Conservation (phyloP, 2,888 invertebrate genomes). For the Lacanobia oleracea region DNA sequence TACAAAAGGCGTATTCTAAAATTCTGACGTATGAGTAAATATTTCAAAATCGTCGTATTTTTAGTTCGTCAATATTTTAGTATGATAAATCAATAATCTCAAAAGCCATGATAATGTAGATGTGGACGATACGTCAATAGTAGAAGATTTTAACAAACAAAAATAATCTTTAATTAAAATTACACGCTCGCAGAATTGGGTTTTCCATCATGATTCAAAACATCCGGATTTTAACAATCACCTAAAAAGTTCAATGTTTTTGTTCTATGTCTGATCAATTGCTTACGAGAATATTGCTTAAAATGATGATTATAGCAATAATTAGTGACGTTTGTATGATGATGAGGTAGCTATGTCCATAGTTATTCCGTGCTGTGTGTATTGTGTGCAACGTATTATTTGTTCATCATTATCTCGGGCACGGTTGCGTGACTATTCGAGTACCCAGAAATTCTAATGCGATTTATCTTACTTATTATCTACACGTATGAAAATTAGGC, state of each 20-base stretch:
- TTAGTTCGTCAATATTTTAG: slow-evolving; percentile 7
- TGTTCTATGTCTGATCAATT: slow-evolving; percentile 10
- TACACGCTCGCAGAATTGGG: neutral
- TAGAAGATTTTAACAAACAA: neutral
- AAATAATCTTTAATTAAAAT: neutral
- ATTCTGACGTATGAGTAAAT: neutral
- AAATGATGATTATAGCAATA: slow-evolving; percentile 33
- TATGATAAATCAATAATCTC: neutral
- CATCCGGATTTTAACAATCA: neutral
- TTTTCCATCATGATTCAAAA: slow-evolving; percentile 9
- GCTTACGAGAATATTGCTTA: slow-evolving; percentile 12
- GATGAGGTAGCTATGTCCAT: slow-evolving; percentile 13
- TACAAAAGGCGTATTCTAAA: neutral
- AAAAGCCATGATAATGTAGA: neutral
- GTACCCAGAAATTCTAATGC: slow-evolving; percentile 55
- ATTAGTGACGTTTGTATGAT: slow-evolving; percentile 37
- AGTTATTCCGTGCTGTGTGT: slow-evolving; percentile 27
- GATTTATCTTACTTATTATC: slow-evolving; percentile 41
- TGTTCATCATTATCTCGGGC: slow-evolving; percentile 57
- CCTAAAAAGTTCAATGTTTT: slow-evolving; percentile 3
- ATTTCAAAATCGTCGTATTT: too few relatives aligned
- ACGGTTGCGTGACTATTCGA: slow-evolving; percentile 56
- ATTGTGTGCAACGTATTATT: slow-evolving; percentile 60
- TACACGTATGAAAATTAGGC: slow-evolving; percentile 28
- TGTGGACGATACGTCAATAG: too few relatives aligned